phyloP scores from a whole-genome alignment of 1,140 invertebrate species.

The Laupala kohalensis region DNA sequence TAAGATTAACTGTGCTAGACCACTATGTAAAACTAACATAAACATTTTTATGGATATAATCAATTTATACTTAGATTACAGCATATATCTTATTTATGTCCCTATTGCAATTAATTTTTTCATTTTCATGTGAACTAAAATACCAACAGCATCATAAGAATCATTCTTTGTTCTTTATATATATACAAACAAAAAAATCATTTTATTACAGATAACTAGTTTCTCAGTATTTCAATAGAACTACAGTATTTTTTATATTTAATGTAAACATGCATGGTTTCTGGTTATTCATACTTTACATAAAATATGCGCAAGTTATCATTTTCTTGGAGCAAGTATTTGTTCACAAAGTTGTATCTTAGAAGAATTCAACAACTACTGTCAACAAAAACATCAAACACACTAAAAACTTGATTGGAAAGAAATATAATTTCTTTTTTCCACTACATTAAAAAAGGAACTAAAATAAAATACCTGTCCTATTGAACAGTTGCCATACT shows the following conservation, averaged over 20 bases:
- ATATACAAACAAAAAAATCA: neutral
- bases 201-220: neutral
- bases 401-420: no score
- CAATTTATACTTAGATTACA: neutral
- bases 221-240: neutral
- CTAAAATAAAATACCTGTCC: no score
- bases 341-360: neutral
- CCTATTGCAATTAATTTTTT: neutral
- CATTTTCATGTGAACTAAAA: neutral
- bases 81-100: neutral
- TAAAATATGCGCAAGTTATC: neutral
- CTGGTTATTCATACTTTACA: neutral
- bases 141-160: neutral
- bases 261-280: neutral
- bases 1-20: neutral
- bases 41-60: neutral
- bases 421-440: no score
- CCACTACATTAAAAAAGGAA: no score
- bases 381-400: neutral
- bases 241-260: neutral
- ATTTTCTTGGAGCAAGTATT: neutral
- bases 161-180: neutral
- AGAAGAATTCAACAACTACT: neutral
- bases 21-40: neutral
- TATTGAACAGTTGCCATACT: no score